Evolutionary conservation across 2,113 vertebrate species (phyloP), one percentile per base, ranked within the genome.

Genomic region (Pagrus major): DNA sequence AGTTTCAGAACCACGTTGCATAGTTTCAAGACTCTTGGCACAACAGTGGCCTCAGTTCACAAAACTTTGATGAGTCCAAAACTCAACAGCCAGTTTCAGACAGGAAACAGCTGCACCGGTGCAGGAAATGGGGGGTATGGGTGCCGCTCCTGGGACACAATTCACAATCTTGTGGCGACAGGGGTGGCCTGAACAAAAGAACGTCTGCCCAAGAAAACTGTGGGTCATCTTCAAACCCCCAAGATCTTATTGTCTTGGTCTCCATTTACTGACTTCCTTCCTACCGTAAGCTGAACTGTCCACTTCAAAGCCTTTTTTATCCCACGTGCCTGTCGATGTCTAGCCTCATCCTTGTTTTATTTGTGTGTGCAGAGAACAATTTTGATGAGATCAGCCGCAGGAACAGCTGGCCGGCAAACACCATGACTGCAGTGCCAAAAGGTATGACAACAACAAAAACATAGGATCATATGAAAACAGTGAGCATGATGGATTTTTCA

Each of bases 361-460:
- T 4, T 81, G 6, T 64, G 51, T 25, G 9, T 31, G 54, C 91
- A 96, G 95, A 96, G 79, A 95, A 85, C 81, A 85, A 18, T 74
- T 96, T 90, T 92, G 94, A 96, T 69, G 95, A 96, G 70, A 94
- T 96, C 85, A 87, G 93, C 83, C 92, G 94, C 81, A 94, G 94
- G 69, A 95, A 93, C 92, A 95, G 93, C 89, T 96, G 95, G 95
- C 73, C 91, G 0, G 60, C 93, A 33, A 92, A 86, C 73, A 85
- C 76, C 81, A 91, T 96, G 90, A 73, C 90, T n/a, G 56, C 90
- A 46, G 92, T 88, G 51, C 86, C 90, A 9, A 96, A 96, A 94
- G 94, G 95, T 95, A 91, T 4, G 64, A 46, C 27, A 8, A 25
- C 15, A 25, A 25, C n/a, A n/a, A n/a, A 70, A 58, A 68, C 35